These are phyloP conservation scores for Drosophila gaucha DNA, from an alignment of 2,888 invertebrate species.

Conservation along the genomic window DNA sequence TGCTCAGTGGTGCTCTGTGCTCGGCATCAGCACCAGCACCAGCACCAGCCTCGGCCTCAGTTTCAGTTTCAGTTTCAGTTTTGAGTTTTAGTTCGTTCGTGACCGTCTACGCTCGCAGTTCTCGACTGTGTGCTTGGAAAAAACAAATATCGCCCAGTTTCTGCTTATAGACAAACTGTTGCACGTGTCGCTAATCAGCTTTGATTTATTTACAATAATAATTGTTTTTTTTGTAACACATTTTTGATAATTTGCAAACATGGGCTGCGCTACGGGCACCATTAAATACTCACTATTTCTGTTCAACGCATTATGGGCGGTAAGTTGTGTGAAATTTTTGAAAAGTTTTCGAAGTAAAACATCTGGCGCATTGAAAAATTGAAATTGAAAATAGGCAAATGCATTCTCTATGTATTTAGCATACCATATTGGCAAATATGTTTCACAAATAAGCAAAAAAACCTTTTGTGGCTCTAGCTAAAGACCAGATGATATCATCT, in stretches of 20 bases:
- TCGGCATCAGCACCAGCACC: conserved; percentile 20
- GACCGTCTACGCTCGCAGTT: conserved; percentile 73
- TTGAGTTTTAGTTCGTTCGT: conserved; percentile 68
- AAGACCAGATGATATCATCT: conserved; percentile 79
- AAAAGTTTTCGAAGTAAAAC: conserved; percentile 25
- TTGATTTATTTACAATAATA: conserved; percentile 18
- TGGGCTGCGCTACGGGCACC: conserved; percentile 81
- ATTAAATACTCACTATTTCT: conserved; percentile 77
- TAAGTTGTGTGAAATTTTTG: conserved; percentile 61
- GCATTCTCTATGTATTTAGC: background rate
- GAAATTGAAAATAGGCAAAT: background rate
- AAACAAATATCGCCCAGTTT: conserved; percentile 8
- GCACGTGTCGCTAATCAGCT: conserved; percentile 56
- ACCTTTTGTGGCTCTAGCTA: conserved; percentile 34
- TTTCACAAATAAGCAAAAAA: conserved; percentile 4
- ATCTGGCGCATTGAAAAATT: conserved; percentile 35
- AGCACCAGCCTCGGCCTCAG: conserved; percentile 42
- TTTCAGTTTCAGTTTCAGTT: conserved; percentile 31
- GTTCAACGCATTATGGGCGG: conserved; percentile 80
- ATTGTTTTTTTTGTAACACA: background rate
- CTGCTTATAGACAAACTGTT: conserved; percentile 41
- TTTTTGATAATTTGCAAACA: conserved; percentile 39
- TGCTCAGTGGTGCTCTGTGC: conserved; percentile 13
- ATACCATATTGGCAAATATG: conserved; percentile 11
- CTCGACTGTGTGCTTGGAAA: conserved; percentile 6